Evolutionary conservation across 2,888 invertebrate species (phyloP).

Genomic region (Oscheius sp.): DNA sequence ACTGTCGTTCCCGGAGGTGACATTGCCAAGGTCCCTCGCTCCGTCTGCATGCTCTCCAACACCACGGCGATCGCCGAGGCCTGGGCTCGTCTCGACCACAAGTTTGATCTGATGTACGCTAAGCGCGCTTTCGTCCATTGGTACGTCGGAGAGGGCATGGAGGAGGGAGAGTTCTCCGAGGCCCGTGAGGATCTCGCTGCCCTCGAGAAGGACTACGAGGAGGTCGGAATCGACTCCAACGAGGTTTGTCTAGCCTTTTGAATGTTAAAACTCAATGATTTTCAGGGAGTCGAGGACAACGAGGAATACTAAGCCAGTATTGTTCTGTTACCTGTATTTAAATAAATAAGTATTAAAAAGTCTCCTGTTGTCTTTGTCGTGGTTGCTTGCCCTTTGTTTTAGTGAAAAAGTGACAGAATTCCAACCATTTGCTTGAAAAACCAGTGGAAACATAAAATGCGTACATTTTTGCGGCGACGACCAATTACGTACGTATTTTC

Average conservation of each 20-base stretch:
- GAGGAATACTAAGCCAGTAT: constrained; percentile 48
- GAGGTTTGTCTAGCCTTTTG: background rate
- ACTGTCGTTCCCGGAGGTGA: constrained; percentile 92
- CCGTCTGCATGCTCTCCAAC: constrained; percentile 88
- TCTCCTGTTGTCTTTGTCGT: background rate
- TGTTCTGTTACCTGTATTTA: constrained; percentile 3
- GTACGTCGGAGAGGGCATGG: constrained; percentile 76
- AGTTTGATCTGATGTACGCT: constrained; percentile 83
- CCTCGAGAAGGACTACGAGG: constrained; percentile 68
- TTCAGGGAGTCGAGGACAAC: constrained; percentile 54
- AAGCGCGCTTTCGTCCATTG: constrained; percentile 76
- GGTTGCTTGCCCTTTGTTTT: background rate
- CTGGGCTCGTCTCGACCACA: constrained; percentile 84
- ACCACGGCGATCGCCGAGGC: constrained; percentile 91
- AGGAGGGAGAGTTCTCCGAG: constrained; percentile 72
- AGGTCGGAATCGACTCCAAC: constrained; percentile 48
- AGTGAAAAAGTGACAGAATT: background rate
- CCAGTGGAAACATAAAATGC: background rate
- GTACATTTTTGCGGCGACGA: no score
- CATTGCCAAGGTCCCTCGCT: constrained; percentile 81
- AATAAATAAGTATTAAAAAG: constrained; percentile 11
- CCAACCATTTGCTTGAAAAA: background rate
- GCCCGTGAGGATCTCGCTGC: constrained; percentile 71
- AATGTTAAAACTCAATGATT: constrained; percentile 42
- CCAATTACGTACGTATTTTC: background rate